Evolutionary conservation across 1,140 invertebrate genomes (phyloP), one percentile per base, ranked within the genome.

Genomic region (Anagrus nilaparvatae): DNA sequence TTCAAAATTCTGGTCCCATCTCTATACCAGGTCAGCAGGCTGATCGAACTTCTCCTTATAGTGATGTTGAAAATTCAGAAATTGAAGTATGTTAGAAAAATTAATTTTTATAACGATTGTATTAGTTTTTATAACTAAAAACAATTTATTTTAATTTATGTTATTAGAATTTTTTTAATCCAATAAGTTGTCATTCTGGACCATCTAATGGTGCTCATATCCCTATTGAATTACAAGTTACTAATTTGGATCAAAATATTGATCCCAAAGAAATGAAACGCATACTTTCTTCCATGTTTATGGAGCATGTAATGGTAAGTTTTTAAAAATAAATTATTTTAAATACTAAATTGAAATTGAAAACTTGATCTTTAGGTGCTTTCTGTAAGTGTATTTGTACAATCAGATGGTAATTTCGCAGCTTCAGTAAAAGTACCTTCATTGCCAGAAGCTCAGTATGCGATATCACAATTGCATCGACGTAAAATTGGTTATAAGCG

Each of bases 401-500:
- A 83, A 57, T 70, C 75, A 4, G 83, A 86, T 58, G 79, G 80
- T 14, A 80, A 75, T 35, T 72, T 75, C 33, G 70, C 78, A 10
- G 83, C 80, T 7, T 70, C 70, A 34, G 70, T 87, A 0, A 78
- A 76, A 62, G 77, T 87, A 5, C 70, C 74, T 7, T 68, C 64
- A 1, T 52, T 75, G 16, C 73, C 78, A 27, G 83, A 87, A 49
- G 87, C 86, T 10, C 81, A 88, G 51, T 83, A 79, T 56, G 81
- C 84, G 8, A 88, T 91, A 40, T 86, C 85, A 4, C 81, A 85
- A 55, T 70, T 91, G 23, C 87, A 91, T 54, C 72, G 84, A 18
- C 78, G 79, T 44, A 86, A 86, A 68, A 75, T 90, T 50, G 87
- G 87, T 8, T 81, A 80, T 50, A 89, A 87, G 53, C 69, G 85